phyloP scores from a whole-genome alignment of 2,888 invertebrate genomes.

The Parapristionchus giblindavisi region DNA sequence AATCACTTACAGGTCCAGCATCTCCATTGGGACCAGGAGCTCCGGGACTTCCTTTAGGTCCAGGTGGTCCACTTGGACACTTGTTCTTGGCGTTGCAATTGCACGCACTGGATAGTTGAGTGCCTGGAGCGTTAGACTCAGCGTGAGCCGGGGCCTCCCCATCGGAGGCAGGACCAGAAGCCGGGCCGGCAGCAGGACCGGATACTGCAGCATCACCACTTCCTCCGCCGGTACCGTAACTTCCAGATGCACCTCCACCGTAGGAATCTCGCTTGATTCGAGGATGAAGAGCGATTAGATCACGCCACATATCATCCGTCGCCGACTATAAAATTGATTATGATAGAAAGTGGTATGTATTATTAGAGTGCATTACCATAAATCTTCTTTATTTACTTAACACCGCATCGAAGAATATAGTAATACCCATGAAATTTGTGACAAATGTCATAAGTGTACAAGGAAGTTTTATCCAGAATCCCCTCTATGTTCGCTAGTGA shows the following conservation, averaged over 20 bases:
- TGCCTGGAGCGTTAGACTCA: constrained; percentile 12
- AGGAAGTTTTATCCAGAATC: no score
- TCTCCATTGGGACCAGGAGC: constrained; percentile 20
- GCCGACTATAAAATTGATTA: background rate
- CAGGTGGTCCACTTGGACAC: constrained; percentile 4
- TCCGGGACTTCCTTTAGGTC: constrained; percentile 24
- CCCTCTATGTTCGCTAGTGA: background rate
- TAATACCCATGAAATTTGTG: no score
- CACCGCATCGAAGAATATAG: no score
- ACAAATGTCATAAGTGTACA: no score
- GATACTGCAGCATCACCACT: background rate
- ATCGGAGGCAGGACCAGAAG: no score
- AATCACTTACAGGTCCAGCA: background rate
- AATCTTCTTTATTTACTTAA: no score
- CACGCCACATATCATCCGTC: constrained; percentile 33
- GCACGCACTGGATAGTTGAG: background rate
- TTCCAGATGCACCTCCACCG: constrained; percentile 14
- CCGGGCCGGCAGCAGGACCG: background rate
- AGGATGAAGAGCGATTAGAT: background rate
- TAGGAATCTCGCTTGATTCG: constrained; percentile 38
- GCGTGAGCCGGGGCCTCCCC: constrained; percentile 15
- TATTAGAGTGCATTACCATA: no score
- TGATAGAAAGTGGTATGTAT: no score
- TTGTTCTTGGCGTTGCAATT: constrained; percentile 32
- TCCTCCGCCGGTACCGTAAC: background rate